Conservation (phyloP, 2,113 vertebrate species). For the Uria lomvia region DNA sequence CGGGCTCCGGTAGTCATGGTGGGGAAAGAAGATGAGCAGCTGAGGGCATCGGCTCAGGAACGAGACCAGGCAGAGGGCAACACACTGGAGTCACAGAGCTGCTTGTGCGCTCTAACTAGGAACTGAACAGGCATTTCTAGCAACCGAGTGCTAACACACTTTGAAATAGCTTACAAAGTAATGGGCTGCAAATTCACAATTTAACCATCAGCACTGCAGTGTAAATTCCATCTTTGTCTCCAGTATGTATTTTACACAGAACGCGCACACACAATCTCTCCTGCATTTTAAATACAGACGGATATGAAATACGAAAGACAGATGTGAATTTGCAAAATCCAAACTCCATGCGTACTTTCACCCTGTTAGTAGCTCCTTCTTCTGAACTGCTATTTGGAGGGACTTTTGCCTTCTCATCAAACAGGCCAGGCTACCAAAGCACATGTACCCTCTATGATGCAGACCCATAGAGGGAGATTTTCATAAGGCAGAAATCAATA, state of each 20-base stretch:
- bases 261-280: not conserved
- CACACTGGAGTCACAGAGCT: not conserved
- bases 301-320: not conserved
- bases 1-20: not conserved
- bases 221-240: not conserved
- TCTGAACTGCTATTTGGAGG: not conserved
- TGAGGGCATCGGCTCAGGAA: not conserved
- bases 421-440: not conserved
- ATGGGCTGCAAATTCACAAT: not conserved
- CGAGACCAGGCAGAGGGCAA: not conserved
- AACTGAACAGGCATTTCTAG: not conserved
- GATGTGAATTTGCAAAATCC: not conserved
- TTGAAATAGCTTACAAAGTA: not conserved
- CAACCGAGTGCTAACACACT: not conserved
- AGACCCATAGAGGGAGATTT: not conserved
- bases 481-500: not conserved
- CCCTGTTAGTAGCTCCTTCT: not conserved
- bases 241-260: not conserved
- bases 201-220: not conserved
- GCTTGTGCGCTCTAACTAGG: not conserved
- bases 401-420: not conserved
- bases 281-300: not conserved
- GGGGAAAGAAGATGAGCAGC: not conserved
- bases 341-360: not conserved
- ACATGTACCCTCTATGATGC: rapidly evolving